Evolutionary conservation across 2,113 vertebrate species (phyloP).

Genomic region (Apus apus): DNA sequence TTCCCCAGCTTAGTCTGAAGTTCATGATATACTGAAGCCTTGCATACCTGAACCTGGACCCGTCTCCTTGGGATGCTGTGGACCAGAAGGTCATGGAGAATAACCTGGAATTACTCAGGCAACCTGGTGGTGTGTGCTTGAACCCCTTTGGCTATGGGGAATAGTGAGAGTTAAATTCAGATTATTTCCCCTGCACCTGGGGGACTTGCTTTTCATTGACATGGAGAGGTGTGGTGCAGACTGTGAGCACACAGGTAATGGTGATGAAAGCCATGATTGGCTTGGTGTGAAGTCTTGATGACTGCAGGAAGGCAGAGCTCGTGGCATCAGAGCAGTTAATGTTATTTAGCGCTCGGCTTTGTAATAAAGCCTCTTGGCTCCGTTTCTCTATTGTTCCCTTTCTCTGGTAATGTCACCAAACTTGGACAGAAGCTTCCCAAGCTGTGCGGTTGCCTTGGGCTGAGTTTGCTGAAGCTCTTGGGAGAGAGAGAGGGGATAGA

Average conservation of each 20-base stretch:
- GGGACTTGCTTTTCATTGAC: not conserved
- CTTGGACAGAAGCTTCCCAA: conserved; percentile 55
- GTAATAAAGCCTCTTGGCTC: conserved; percentile 4
- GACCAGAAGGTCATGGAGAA: not conserved
- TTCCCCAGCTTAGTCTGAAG: not conserved
- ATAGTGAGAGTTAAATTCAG: not conserved
- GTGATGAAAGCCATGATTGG: not conserved
- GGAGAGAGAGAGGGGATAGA: not conserved
- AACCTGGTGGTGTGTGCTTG: not conserved
- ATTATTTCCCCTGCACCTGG: not conserved
- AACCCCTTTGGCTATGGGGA: not conserved
- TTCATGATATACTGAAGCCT: not conserved
- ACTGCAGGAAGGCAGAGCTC: not conserved
- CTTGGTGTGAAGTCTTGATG: not conserved
- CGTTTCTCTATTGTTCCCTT: conserved; percentile 42
- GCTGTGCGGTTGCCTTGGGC: conserved; percentile 47
- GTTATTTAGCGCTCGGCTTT: not conserved
- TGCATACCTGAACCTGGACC: fast-evolving
- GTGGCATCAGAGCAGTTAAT: not conserved
- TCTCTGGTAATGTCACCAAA: conserved; percentile 45
- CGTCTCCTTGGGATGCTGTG: fast-evolving
- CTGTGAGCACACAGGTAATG: fast-evolving
- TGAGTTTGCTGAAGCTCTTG: not conserved
- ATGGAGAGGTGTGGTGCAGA: fast-evolving
- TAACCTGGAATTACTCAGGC: not conserved